A percentile compares a stretch with the other conserved stretches of the same genome.
These are phyloP conservation scores for Drosophila pandora DNA, from an alignment of 1,140 invertebrate species.

Conservation along the genomic window DNA sequence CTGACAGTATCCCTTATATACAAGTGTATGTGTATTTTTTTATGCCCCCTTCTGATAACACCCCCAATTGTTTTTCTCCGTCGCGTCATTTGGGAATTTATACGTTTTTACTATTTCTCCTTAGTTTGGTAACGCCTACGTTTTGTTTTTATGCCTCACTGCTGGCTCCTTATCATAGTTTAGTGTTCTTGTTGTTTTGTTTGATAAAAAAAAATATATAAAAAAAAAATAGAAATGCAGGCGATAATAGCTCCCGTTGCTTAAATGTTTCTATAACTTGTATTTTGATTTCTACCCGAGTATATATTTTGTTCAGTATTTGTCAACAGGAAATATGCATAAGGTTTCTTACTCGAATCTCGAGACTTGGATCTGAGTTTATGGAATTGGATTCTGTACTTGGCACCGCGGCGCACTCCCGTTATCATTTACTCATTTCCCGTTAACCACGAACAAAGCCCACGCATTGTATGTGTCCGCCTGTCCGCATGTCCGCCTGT, in stretches of 20 bases:
- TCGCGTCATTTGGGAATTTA: conserved; percentile 56
- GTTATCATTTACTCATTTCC: conserved; percentile 66
- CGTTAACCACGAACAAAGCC: conserved; percentile 65
- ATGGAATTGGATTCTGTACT: conserved; percentile 33
- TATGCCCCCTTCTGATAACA: conserved; percentile 32
- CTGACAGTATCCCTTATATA: conserved; percentile 30
- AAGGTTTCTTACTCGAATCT: conserved; percentile 52
- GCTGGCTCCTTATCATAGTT: conserved; percentile 70
- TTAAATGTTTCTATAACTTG: conserved; percentile 8
- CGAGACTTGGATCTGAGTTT: conserved; percentile 4
- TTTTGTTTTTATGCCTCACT: conserved; percentile 73
- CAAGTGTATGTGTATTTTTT: conserved; percentile 3
- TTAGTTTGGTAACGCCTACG: conserved; percentile 72
- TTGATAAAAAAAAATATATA: conserved; percentile 24
- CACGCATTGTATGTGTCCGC: conserved; percentile 43
- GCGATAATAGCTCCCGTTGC: conserved; percentile 21
- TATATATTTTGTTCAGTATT: conserved; percentile 13
- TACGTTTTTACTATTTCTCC: conserved; percentile 51
- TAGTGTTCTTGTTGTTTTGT: conserved; percentile 44
- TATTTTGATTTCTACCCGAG: conserved; percentile 11
- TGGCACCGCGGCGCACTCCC: conserved; percentile 46
- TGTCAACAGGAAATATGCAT: conserved; percentile 68
- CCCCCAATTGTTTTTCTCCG: conserved; percentile 49
- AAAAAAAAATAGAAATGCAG: not conserved
- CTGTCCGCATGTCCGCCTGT: conserved; percentile 6